A percentile compares a stretch with the other conserved stretches of the same genome.
phyloP scores from a whole-genome alignment of 2,888 invertebrate species.

The Napeogenes sylphis region DNA sequence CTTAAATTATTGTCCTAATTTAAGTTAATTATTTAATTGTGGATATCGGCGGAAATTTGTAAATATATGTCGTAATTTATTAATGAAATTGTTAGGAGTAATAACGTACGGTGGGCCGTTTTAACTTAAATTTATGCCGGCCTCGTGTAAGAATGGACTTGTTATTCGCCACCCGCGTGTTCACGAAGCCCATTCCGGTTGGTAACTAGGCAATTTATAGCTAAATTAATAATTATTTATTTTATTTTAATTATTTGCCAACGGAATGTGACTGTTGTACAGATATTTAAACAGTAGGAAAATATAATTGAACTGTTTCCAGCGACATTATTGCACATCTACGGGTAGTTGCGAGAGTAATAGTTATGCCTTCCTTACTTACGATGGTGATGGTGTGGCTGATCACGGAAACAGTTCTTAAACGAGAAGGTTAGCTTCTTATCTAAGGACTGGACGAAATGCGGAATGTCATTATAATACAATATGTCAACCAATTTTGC shows the following conservation, averaged over 20 bases:
- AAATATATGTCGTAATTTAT: slow-evolving; percentile 75
- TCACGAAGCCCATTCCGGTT: slow-evolving; percentile 74
- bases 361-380: slow-evolving; percentile 20
- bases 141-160: slow-evolving; percentile 68
- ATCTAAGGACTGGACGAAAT: slow-evolving; percentile 18
- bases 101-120: slow-evolving; percentile 54
- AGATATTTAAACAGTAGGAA: slow-evolving; percentile 64
- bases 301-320: slow-evolving; percentile 54
- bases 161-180: slow-evolving; percentile 77
- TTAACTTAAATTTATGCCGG: slow-evolving; percentile 50
- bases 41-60: slow-evolving; percentile 66
- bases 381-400: slow-evolving; percentile 32
- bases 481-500: slow-evolving; percentile 16
- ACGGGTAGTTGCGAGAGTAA: slow-evolving; percentile 8
- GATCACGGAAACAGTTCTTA: slow-evolving; percentile 40
- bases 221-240: slow-evolving; percentile 72
- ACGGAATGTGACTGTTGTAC: slow-evolving; percentile 76
- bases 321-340: slow-evolving; percentile 30
- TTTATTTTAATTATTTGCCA: slow-evolving; percentile 72
- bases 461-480: slow-evolving; percentile 16
- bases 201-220: slow-evolving; percentile 76
- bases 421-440: slow-evolving; percentile 52
- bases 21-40: slow-evolving; percentile 71
- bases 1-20: slow-evolving; percentile 71
- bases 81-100: slow-evolving; percentile 67